Evolutionary conservation across 2,113 vertebrate species (phyloP).

Genomic region (Carettochelys insculpta): DNA sequence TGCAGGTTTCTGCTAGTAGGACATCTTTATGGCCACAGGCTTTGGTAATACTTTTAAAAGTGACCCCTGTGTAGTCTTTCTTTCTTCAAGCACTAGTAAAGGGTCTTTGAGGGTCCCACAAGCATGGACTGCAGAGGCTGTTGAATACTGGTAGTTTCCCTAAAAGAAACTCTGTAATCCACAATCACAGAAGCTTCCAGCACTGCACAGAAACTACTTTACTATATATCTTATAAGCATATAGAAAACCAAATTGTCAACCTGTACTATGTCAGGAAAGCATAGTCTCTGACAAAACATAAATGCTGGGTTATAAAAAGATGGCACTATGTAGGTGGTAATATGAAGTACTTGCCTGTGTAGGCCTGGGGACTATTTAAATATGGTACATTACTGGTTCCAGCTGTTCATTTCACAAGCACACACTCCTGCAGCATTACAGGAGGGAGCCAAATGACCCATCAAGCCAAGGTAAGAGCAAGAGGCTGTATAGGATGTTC

Average conservation of each 20-base stretch:
- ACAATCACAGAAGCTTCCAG: not conserved
- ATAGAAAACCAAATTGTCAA: not conserved
- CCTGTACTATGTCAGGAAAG: not conserved
- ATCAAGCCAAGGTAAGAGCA: not conserved
- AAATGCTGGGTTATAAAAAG: not conserved
- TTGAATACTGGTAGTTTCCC: not conserved
- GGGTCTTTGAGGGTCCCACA: slow-evolving; percentile 34
- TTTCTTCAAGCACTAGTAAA: not conserved
- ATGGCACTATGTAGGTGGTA: not conserved
- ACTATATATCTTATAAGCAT: not conserved
- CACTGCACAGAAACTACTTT: not conserved
- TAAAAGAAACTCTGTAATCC: not conserved
- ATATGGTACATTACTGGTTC: not conserved
- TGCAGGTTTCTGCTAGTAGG: slow-evolving; percentile 1
- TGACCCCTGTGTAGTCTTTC: not conserved
- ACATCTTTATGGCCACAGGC: not conserved
- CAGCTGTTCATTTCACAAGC: not conserved
- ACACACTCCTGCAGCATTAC: not conserved
- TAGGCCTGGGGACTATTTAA: not conserved
- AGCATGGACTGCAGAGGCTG: slow-evolving; percentile 25
- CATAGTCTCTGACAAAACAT: not conserved
- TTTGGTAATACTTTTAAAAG: slow-evolving; percentile 1
- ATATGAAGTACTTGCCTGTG: not conserved
- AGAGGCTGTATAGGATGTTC: not conserved
- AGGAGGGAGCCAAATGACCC: not conserved